A percentile compares a stretch with the other conserved stretches of the same genome.
Evolutionary conservation across 2,797 vertebrate species (phyloP).

Genomic region (Aythya fuligula): DNA sequence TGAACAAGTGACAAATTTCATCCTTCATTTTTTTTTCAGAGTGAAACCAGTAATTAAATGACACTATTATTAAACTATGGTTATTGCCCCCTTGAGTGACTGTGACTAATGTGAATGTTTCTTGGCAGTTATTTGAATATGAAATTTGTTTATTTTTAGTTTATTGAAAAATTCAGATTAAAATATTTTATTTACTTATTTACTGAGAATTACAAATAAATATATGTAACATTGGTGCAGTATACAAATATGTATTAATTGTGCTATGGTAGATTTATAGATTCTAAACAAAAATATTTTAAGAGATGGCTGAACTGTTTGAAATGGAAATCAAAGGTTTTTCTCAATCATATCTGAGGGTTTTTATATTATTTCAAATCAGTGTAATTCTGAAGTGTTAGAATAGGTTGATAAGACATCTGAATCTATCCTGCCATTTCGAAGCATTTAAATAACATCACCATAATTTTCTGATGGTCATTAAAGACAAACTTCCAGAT

Average conservation of each 20-base stretch:
- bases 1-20: neutral
- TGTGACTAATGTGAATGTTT: neutral
- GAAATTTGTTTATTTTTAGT: neutral
- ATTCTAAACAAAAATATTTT: neutral
- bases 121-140: neutral
- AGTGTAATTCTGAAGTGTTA: neutral
- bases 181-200: neutral
- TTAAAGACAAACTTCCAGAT: neutral
- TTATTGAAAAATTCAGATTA: neutral
- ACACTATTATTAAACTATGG: neutral
- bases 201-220: neutral
- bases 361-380: neutral
- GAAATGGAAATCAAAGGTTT: neutral
- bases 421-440: neutral
- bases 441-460: neutral
- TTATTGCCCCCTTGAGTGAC: neutral
- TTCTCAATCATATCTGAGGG: fast-evolving
- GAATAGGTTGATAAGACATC: neutral
- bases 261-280: neutral
- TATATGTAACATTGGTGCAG: fast-evolving
- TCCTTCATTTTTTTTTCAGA: neutral
- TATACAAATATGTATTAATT: neutral
- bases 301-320: neutral
- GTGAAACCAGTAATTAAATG: neutral
- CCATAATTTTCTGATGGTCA: neutral